Evolutionary conservation across 2,113 vertebrate species (phyloP).

Genomic region (Heterotis niloticus): DNA sequence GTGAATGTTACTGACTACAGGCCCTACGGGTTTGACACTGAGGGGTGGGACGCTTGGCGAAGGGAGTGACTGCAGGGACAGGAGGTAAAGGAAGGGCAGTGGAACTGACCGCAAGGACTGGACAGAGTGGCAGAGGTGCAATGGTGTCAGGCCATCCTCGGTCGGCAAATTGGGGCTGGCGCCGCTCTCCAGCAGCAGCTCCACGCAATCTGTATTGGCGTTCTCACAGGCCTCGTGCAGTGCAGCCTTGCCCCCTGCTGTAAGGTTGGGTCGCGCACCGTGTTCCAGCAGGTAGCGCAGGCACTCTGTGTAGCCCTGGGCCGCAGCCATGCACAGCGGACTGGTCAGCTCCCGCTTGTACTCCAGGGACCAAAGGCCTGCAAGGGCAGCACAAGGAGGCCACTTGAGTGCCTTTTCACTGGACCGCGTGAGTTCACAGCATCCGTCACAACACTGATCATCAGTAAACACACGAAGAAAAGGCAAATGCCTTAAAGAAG

Average conservation of each 20-base stretch:
- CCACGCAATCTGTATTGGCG: conserved; percentile 49
- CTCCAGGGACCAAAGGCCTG: conserved; percentile 74
- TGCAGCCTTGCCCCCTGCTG: conserved; percentile 53
- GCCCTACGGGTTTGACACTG: neutral
- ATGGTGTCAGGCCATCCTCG: conserved; percentile 52
- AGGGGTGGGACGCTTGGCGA: neutral
- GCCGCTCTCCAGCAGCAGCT: conserved; percentile 61
- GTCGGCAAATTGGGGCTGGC: conserved; percentile 60
- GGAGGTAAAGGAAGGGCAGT: neutral
- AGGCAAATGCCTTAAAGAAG: too few species aligned
- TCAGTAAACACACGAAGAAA: neutral
- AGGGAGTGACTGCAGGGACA: neutral
- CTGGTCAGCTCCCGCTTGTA: conserved; percentile 66
- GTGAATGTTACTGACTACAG: neutral
- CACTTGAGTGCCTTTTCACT: neutral
- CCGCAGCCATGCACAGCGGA: conserved; percentile 62
- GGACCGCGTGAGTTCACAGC: neutral
- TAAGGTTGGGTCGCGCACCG: conserved; percentile 51
- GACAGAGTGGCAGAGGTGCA: conserved; percentile 62
- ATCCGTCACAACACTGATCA: too few species aligned
- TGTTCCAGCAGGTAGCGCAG: conserved; percentile 61
- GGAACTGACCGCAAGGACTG: conserved; percentile 43
- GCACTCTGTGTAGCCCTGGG: conserved; percentile 54
- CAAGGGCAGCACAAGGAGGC: neutral
- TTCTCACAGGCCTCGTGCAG: conserved; percentile 68